Conservation (phyloP, 1,140 invertebrate species). For the Brachionus koreanus region DNA sequence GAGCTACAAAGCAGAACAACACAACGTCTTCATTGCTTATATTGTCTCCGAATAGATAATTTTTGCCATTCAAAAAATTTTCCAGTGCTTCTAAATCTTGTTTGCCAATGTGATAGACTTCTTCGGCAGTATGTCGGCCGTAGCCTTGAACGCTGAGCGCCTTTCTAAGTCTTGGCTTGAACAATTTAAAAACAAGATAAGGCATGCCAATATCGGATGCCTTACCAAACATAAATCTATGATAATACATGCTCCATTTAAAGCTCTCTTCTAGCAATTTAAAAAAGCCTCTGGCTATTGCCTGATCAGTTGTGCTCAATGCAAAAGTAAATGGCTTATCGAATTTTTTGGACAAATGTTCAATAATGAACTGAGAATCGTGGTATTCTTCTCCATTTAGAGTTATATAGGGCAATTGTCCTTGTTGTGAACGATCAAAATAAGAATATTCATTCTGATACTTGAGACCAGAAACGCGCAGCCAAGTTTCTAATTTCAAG, state of each 20-base stretch:
- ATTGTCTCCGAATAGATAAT: conserved; percentile 18
- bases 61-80: neutral
- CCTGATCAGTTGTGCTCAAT: conserved; percentile 1
- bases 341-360: conserved; percentile 24
- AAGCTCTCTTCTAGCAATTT: conserved; percentile 39
- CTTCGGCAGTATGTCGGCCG: conserved; percentile 6
- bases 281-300: conserved; percentile 30
- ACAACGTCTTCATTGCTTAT: conserved; percentile 9
- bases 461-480: neutral
- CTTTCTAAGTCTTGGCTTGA: neutral
- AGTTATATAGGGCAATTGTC: conserved; percentile 25
- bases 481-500: conserved; percentile 36
- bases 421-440: conserved; percentile 15
- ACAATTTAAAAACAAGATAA: neutral
- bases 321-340: neutral
- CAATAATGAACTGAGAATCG: conserved; percentile 41
- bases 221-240: neutral
- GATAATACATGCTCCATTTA: conserved; percentile 32
- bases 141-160: conserved; percentile 21
- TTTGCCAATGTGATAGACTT: conserved; percentile 40
- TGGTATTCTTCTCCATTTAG: neutral
- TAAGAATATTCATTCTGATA: conserved; percentile 23
- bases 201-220: conserved; percentile 15
- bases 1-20: conserved; percentile 3
- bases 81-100: conserved; percentile 35